Conservation (phyloP, 2,888 invertebrate species). For the Diarsia mendica region DNA sequence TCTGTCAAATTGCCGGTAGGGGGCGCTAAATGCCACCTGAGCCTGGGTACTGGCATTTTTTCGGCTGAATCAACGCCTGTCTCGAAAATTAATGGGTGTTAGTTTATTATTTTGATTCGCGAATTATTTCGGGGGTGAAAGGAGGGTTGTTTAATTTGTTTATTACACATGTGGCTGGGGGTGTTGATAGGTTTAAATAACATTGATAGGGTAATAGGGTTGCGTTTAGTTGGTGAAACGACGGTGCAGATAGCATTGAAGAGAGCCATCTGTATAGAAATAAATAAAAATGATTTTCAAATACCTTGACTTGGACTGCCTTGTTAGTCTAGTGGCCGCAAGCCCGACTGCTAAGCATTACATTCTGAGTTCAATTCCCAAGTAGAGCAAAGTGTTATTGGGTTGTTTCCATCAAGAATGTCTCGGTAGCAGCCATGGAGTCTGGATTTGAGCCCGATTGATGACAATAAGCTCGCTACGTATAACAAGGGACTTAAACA, state of each 20-base stretch:
- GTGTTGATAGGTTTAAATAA: constrained; percentile 30
- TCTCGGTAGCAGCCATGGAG: no score
- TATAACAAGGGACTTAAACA: no score
- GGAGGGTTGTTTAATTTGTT: constrained; percentile 56
- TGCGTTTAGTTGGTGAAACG: neutral
- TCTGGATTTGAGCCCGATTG: no score
- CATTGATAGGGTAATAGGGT: constrained; percentile 5
- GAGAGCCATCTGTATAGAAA: neutral
- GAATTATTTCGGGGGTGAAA: constrained; percentile 42
- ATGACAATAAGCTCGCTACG: no score
- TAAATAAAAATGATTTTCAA: neutral
- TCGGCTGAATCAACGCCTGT: constrained; percentile 66
- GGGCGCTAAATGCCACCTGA: constrained; percentile 83
- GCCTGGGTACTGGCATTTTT: constrained; percentile 70
- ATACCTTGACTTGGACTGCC: neutral
- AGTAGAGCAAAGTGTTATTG: no score
- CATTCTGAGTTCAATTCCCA: no score
- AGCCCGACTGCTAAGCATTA: no score
- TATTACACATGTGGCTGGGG: constrained; percentile 58
- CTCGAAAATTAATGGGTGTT: constrained; percentile 56
- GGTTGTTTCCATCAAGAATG: no score
- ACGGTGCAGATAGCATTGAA: neutral
- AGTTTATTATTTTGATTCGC: constrained; percentile 65
- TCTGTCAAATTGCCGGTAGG: constrained; percentile 88
- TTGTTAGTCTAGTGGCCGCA: no score